These are phyloP conservation scores for Platalea minor DNA, from an alignment of 2,797 vertebrate species.

Conservation along the genomic window DNA sequence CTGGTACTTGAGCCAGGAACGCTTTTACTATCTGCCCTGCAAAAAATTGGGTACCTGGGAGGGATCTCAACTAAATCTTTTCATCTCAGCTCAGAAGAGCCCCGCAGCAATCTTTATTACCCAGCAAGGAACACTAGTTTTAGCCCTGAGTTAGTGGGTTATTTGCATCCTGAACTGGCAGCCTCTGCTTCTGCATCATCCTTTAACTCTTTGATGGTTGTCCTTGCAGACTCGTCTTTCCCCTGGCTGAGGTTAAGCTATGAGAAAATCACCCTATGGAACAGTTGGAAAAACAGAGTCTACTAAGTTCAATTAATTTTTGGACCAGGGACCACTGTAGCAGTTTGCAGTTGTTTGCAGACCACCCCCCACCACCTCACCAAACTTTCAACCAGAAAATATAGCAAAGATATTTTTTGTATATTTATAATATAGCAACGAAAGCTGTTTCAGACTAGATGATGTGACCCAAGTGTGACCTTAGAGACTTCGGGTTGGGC, in stretches of 20 bases:
- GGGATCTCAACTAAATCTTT: not conserved
- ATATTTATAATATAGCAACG: too few relatives aligned
- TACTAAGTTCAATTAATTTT: not conserved
- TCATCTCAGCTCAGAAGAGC: not conserved
- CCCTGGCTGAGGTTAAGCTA: not conserved
- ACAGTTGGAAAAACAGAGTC: rapidly evolving
- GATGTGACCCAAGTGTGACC: not conserved
- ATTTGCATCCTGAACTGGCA: not conserved
- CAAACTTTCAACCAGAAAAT: not conserved
- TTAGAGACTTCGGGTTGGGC: not conserved
- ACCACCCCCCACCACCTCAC: not conserved
- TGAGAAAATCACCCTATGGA: not conserved
- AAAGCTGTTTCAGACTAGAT: not conserved
- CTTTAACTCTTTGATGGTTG: not conserved
- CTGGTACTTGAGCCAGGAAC: not conserved
- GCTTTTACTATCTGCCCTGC: not conserved
- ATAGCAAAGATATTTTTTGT: not conserved
- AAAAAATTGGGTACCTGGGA: not conserved
- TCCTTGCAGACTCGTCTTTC: not conserved
- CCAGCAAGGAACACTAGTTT: not conserved
- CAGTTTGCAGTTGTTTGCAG: not conserved
- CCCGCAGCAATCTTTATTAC: not conserved
- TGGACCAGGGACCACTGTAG: not conserved
- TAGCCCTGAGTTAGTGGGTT: not conserved
- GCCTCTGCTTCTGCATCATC: not conserved